Evolutionary conservation across 2,888 invertebrate genomes (phyloP).

Genomic region (Cheilosia urbana): DNA sequence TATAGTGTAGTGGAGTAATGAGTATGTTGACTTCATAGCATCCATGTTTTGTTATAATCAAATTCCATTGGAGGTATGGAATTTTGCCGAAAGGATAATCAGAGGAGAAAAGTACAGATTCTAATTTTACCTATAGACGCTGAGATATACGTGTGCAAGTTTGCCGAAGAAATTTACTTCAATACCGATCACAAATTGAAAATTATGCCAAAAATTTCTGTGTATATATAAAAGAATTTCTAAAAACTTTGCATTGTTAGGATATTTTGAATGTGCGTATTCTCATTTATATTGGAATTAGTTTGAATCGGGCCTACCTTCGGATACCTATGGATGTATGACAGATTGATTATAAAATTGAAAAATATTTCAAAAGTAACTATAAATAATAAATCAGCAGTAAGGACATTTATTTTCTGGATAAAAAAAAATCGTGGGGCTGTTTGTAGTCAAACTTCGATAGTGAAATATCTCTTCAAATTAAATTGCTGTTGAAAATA

Average conservation of each 20-base stretch:
- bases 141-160: background rate
- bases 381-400: too few species aligned
- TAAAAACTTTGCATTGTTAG: background rate
- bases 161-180: background rate
- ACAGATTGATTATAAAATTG: too few species aligned
- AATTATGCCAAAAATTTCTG: background rate
- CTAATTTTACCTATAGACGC: conserved; percentile 26
- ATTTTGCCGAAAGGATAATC: conserved; percentile 55
- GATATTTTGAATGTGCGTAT: background rate
- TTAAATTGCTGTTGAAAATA: too few species aligned
- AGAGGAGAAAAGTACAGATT: conserved; percentile 18
- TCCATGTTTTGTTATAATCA: conserved; percentile 51
- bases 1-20: conserved; percentile 37
- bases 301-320: background rate
- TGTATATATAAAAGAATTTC: background rate
- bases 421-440: too few species aligned
- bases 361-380: too few species aligned
- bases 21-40: conserved; percentile 50
- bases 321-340: too few species aligned
- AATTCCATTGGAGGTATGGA: conserved; percentile 46
- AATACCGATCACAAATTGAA: conserved; percentile 20
- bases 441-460: too few species aligned
- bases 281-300: background rate
- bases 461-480: too few species aligned
- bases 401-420: too few species aligned